Conservation (phyloP, 2,113 vertebrate species). For the Mirounga angustirostris region DNA sequence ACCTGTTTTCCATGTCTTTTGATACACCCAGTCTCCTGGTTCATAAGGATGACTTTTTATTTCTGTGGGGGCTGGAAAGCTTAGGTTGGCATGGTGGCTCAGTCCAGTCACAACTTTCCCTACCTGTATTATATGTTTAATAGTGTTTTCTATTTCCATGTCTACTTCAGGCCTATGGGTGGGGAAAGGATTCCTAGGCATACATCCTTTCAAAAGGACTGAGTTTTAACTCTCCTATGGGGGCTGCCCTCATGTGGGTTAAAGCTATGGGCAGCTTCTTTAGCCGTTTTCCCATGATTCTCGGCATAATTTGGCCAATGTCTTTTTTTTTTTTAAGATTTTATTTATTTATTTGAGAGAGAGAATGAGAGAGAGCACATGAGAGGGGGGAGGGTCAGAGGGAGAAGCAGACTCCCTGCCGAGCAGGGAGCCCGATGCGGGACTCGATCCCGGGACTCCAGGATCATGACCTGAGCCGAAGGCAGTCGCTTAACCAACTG, state of each 20-base stretch:
- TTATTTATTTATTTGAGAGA: too few species aligned
- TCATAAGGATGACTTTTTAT: not conserved
- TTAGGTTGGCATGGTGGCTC: not conserved
- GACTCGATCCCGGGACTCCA: too few species aligned
- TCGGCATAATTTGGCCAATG: not conserved
- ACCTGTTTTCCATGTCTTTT: not conserved
- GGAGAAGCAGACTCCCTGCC: too few species aligned
- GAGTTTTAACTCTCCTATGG: not conserved
- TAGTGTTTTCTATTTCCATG: not conserved
- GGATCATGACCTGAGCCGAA: too few species aligned
- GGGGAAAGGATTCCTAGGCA: not conserved
- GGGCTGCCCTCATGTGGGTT: not conserved
- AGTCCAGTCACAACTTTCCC: not conserved
- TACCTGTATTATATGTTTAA: not conserved
- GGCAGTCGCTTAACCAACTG: too few species aligned
- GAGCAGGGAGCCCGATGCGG: too few species aligned
- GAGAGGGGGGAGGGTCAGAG: too few species aligned
- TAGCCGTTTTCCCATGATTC: not conserved
- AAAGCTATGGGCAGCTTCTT: not conserved
- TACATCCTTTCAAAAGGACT: not conserved
- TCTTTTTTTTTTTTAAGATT: not conserved
- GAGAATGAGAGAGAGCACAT: too few species aligned
- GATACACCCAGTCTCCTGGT: not conserved
- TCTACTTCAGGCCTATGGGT: not conserved
- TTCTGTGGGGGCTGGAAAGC: not conserved